Conservation (phyloP, 2,888 invertebrate genomes). For the Chaetoderma sp. region DNA sequence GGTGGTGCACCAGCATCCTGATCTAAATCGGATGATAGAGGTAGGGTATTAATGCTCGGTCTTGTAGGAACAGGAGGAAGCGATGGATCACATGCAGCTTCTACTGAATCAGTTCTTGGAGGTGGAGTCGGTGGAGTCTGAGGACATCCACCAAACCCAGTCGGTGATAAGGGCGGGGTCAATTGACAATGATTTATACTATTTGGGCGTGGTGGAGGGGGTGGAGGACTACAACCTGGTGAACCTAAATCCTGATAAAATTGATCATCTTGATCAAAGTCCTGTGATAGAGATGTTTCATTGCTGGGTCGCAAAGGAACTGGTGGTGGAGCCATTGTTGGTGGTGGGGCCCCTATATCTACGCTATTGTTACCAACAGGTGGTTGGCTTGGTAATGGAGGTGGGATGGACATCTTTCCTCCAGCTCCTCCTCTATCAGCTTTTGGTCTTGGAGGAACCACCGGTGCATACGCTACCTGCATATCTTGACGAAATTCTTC, state of each 20-base stretch:
- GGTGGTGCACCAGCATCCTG: constrained; percentile 40
- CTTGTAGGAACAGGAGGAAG: constrained; percentile 41
- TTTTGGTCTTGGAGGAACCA: neutral
- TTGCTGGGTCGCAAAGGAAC: constrained; percentile 11
- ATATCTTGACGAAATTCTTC: neutral
- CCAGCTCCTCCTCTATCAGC: neutral
- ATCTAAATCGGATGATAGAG: neutral
- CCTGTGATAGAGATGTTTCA: constrained; percentile 15
- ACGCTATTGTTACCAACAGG: neutral
- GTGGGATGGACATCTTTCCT: neutral
- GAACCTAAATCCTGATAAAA: neutral
- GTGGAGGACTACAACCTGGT: constrained; percentile 21
- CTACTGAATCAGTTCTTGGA: constrained; percentile 24
- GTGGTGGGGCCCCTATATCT: neutral
- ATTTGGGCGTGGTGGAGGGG: constrained; percentile 29
- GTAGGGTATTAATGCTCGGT: constrained; percentile 17
- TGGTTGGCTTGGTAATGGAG: constrained; percentile 1
- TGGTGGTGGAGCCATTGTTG: constrained; percentile 30
- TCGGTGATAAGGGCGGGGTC: neutral
- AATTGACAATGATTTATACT: neutral
- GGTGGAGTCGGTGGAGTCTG: constrained; percentile 29
- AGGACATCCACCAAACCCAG: constrained; percentile 6
- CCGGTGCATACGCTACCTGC: neutral
- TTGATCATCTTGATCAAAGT: constrained; percentile 4
- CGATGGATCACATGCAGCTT: neutral